phyloP scores from a whole-genome alignment of 2,113 vertebrate species.

The Ophiodon elongatus region DNA sequence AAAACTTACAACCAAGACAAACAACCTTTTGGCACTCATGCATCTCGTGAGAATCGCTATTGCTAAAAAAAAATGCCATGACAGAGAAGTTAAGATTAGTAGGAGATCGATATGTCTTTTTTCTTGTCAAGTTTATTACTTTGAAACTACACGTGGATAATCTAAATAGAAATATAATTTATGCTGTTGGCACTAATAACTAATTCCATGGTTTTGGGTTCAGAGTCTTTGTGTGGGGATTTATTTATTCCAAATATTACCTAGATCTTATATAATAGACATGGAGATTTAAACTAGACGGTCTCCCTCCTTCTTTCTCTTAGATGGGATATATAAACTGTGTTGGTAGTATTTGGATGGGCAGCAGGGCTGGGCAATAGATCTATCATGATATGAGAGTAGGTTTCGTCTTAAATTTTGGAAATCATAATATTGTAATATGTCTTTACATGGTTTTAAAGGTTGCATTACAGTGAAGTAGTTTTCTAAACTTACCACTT shows the following conservation, averaged over 20 bases:
- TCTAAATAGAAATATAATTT: neutral
- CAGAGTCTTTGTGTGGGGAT: neutral
- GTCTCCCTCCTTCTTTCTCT: too few relatives aligned
- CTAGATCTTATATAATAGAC: neutral
- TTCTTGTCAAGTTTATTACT: neutral
- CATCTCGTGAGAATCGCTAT: constrained; percentile 52
- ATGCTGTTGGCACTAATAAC: neutral
- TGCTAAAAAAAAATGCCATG: constrained; percentile 49
- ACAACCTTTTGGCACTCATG: constrained; percentile 65
- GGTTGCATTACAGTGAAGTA: too few relatives aligned
- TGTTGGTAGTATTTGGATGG: neutral
- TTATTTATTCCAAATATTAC: constrained; percentile 3
- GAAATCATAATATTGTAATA: too few relatives aligned
- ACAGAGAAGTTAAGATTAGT: constrained; percentile 43
- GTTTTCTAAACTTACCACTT: too few relatives aligned
- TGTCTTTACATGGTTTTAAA: too few relatives aligned
- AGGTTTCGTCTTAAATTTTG: too few relatives aligned
- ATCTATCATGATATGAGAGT: too few relatives aligned
- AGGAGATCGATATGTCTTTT: constrained; percentile 17
- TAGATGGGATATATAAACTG: neutral
- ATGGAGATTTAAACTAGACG: too few relatives aligned
- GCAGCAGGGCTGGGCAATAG: too few relatives aligned
- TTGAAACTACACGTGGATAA: constrained; percentile 1
- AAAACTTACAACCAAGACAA: constrained; percentile 74
- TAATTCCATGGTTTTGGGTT: neutral